Conservation (phyloP, 2,888 invertebrate genomes). For the Leptothorax acervorum region DNA sequence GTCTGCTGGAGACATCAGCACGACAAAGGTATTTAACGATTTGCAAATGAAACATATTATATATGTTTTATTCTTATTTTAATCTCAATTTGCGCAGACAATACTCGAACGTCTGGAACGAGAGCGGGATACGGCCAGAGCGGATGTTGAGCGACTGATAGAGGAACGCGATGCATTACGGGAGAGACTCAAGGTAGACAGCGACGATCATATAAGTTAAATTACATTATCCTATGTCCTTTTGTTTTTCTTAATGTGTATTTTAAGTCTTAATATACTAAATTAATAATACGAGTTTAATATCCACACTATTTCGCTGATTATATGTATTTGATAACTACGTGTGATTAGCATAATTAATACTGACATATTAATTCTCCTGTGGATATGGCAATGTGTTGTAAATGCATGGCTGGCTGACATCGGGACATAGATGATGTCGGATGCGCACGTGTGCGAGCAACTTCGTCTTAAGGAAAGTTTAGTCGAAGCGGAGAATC, state of each 20-base stretch:
- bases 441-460: constrained; percentile 86
- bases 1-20: constrained; percentile 65
- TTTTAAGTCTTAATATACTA: not conserved
- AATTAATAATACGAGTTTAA: constrained; percentile 6
- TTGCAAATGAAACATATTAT: not conserved
- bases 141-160: constrained; percentile 87
- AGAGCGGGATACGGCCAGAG: constrained; percentile 87
- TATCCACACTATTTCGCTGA: not conserved
- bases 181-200: constrained; percentile 87
- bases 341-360: not conserved
- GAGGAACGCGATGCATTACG: constrained; percentile 88
- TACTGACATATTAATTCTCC: not conserved
- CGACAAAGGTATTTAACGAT: constrained; percentile 66
- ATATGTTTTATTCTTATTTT: not conserved
- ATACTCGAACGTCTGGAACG: constrained; percentile 85
- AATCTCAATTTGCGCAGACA: constrained; percentile 75
- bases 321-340: not conserved
- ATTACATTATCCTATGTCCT: not conserved
- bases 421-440: constrained; percentile 78
- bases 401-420: not conserved
- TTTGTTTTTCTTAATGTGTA: not conserved
- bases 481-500: constrained; percentile 86
- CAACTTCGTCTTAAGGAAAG: constrained; percentile 86
- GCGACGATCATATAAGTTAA: not conserved
- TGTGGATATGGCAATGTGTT: not conserved